These are phyloP conservation scores for Pseudopodoces humilis DNA, from an alignment of 2,113 vertebrate genomes.

Conservation along the genomic window DNA sequence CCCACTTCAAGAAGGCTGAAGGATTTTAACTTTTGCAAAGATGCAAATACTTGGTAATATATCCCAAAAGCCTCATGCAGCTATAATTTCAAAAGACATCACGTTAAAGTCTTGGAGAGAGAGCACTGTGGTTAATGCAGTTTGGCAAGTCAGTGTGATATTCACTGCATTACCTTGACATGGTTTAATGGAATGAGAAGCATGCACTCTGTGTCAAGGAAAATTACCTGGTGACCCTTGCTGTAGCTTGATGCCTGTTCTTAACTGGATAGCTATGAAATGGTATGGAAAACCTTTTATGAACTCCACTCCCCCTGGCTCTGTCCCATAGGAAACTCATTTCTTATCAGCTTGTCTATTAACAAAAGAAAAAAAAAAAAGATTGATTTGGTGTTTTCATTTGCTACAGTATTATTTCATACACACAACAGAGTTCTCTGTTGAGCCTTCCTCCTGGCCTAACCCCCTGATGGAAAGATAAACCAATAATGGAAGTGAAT, in stretches of 20 bases:
- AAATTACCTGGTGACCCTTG: constrained; percentile 58
- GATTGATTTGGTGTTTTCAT: neutral
- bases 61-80: neutral
- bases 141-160: constrained; percentile 9
- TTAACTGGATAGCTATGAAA: neutral
- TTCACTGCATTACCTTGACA: constrained; percentile 18
- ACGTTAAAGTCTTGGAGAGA: neutral
- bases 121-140: neutral
- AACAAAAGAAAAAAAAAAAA: neutral
- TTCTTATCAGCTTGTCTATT: neutral
- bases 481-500: neutral
- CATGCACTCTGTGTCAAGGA: constrained; percentile 12
- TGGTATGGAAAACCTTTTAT: constrained; percentile 11
- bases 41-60: neutral
- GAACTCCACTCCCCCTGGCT: neutral
- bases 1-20: neutral
- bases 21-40: neutral
- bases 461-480: neutral
- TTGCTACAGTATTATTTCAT: neutral
- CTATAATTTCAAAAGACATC: constrained; percentile 21
- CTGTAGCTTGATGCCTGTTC: neutral
- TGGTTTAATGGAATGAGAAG: constrained; percentile 37
- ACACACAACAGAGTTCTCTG: neutral
- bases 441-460: neutral
- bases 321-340: neutral